phyloP scores from a whole-genome alignment of 2,888 invertebrate genomes.

The Plagodis dolabraria region DNA sequence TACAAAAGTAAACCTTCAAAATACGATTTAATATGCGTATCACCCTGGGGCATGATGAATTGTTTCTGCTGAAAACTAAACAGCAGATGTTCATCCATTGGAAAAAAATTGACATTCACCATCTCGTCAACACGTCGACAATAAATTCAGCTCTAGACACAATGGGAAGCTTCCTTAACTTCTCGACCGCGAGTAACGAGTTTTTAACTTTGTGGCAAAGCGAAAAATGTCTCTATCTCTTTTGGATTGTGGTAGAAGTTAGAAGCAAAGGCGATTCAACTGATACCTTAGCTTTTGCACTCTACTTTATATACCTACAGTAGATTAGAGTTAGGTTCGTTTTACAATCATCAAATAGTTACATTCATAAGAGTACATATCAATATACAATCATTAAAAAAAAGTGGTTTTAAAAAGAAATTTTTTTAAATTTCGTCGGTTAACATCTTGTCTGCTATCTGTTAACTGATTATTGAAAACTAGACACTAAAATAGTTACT shows the following conservation, averaged over 20 bases:
- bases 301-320: no score
- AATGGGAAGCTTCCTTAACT: constrained; percentile 75
- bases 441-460: no score
- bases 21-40: no score
- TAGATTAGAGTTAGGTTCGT: no score
- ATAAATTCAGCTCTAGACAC: constrained; percentile 74
- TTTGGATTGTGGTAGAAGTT: constrained; percentile 46
- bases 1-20: no score
- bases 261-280: background rate
- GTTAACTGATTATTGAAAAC: no score
- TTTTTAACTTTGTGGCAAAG: constrained; percentile 84
- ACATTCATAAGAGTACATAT: no score
- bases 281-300: background rate
- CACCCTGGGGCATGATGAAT: background rate
- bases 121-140: constrained; percentile 36
- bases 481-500: no score
- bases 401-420: no score
- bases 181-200: constrained; percentile 81
- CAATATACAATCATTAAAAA: no score
- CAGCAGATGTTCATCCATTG: constrained; percentile 33
- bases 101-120: constrained; percentile 20
- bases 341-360: no score
- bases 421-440: no score
- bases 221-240: constrained; percentile 81
- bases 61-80: constrained; percentile 4